Base-by-base conservation (phyloP, 1,140 invertebrate species). In the Zaprionus davidi region DNA sequence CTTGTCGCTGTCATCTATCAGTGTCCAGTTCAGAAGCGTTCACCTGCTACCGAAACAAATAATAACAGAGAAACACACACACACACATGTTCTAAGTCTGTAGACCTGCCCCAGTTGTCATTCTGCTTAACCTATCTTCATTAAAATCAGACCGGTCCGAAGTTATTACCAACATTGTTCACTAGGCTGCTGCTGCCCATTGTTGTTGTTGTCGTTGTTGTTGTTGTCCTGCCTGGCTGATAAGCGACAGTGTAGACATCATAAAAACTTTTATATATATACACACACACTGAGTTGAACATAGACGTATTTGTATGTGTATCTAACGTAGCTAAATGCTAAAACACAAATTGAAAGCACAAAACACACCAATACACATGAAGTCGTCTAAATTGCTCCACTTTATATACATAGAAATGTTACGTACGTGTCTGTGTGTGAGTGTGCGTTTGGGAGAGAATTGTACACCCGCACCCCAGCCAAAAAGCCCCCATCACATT, bases 341-440 rank as follows among this genome's bases (percentile, higher is more conserved):
- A 72, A 59, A 77, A 78, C 78, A 78, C 78, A 78, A 76, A 76
- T 76, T 76, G 68, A 76, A 76, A 71, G 73, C 68, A 71, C 68
- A 76, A 76, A 44, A 71, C 71, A 46, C 7, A 82, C 75, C 24
- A 68, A 68, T 78, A 56, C 79, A 71, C 70, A 76, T 76, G 74
- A 68, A 87, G 85, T 81, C 76, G 78, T 84, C 81, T 82, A 68
- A 88, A 88, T 88, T 83, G 84, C 75, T 88, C 75, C 85, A 83
- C 84, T 88, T 87, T 83, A 77, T 75, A 51, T 59, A 65, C 46
- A 66, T 28, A 73, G 41, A 59, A 34, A 64, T 60, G 2, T 2
- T 56, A 44, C 66, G 68, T 36, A 38, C 26, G 28, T 64, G 46
- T 69, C 28, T 31, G 53, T 57, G 22, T 73, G 24, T 53, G 36